Evolutionary conservation across 1,140 invertebrate species (phyloP), one percentile per base, ranked within the genome.

Genomic region (Leptopilina boulardi): DNA sequence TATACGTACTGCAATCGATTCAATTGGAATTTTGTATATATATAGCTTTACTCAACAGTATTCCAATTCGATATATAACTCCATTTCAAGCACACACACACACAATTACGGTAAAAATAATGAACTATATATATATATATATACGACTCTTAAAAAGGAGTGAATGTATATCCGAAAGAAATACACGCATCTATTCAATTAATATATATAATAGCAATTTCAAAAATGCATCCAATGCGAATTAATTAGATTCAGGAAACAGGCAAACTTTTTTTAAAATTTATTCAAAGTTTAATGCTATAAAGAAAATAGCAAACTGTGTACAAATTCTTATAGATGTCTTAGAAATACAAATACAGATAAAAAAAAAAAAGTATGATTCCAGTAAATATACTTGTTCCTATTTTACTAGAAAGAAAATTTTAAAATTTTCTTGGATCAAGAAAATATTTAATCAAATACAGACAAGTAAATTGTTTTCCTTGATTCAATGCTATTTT

Each of bases 61-160:
- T 66, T 66, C 59, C 59, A 10, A 66, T 66, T 66, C 23, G 59
- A 66, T 66, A 44, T 66, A 44, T 44, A 66, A 66, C 59, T 66
- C 59, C 59, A 30, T 66, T 66, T 66, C 26, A 34, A 66, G 59
- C 6, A 26, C 26, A 15, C n/a, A n/a, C n/a, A n/a, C n/a, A n/a
- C n/a, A n/a, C n/a, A n/a, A n/a, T 66, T 66, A 34, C 59, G 23
- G 59, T 66, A n/a, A 66, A 66, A 66, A 66, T n/a, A 51, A 30
- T 11, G 13, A 66, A 30, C 59, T 66, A 38, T 38, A 38, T 38
- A 38, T n/a, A n/a, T n/a, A n/a, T n/a, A n/a, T n/a, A n/a, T n/a
- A 34, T 15, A 66, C 15, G 59, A 30, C 26, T 66, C 11, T 66
- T 15, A 66, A n/a, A n/a, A n/a, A 66, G 23, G 23, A 66, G 56